Base-by-base conservation (phyloP, 2,888 invertebrate species). In the Thymelicus sylvestris region DNA sequence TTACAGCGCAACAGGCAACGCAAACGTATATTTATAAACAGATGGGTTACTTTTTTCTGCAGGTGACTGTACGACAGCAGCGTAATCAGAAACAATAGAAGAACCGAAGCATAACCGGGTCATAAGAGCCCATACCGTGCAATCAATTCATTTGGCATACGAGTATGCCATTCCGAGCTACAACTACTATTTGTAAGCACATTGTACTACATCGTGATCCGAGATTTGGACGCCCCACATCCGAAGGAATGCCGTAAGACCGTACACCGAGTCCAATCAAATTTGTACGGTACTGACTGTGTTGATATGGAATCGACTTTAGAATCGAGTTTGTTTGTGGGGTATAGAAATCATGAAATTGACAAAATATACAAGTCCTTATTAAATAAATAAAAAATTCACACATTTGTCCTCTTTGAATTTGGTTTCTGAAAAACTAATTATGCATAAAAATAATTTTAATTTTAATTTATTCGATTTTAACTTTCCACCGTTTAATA, bases 201-300 rank as follows among this genome's bases (percentile, higher is more conserved):
- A 79, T 72, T 79, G 76, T 78, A 72, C 72, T 64, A 78, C 79
- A 80, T 86, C 84, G 88, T 90, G 90, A 90, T 87, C 84, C 83
- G 74, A 84, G 87, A 91, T 90, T 90, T 89, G 85, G 83, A 88
- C 88, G 89, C 85, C 86, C 89, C 81, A 89, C 84, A 87, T 88
- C 82, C 80, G 75, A 72, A 75, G 83, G 85, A 83, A 86, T 85
- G 84, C 64, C 31, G 60, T 72, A 74, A 73, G 74, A 74, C 64
- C 71, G 66, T 70, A 72, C 78, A 85, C 85, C 87, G 87, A 78
- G 83, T 81, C 90, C 82, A 90, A 91, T 91, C 86, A 82, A 85
- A 89, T 91, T 86, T 86, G 78, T 84, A 86, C 87, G 90, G 89
- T 86, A 86, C 87, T 88, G 19, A 15, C 38, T 19, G 41, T 8